Base-by-base conservation (phyloP, 2,113 vertebrate genomes). In the Pelobates fuscus region DNA sequence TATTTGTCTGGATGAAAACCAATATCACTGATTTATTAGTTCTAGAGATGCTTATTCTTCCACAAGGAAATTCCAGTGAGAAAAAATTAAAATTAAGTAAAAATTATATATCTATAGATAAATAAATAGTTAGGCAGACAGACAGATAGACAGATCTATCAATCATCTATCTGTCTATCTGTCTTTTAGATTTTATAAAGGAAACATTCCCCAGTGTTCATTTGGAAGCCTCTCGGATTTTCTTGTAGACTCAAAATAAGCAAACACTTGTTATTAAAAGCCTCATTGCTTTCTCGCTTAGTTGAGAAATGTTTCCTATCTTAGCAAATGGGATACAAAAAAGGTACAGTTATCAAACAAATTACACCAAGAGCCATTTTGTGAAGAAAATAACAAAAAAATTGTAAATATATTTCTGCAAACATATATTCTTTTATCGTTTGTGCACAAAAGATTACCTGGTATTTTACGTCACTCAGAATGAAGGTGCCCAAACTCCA, bases 281-380 rank as follows among this genome's bases (percentile, higher is more conserved):
- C 17, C 17, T 62, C 18, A 18, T 62, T 71, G 10, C 25, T 49
- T 29, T n/a, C 32, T 24, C 7, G n/a, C 11, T 26, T 55, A 18
- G 60, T 29, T 17, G 26, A 62, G 24, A 62, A 70, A 70, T 41
- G 23, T 26, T 70, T 70, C 21, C 43, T 21, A 59, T 8, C 15
- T 20, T n/a, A 59, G 30, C 11, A 20, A 68, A 68, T 55, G 27
- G 27, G n/a, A 26, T 20, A 46, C 44, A 67, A 54, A 65, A 32
- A 24, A 68, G 30, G 3, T 15, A 15, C 18, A 30, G 11, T 68
- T 54, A 52, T 43, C 62, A 43, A 23, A 54, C 46, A 68, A 68
- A 52, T 68, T 1, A 27, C 25, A n/a, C 17, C 5, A 21, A 41
- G 44, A 1, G 23, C 24, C 25, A 54, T 54, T 29, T 65, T 65